Evolutionary conservation across 2,113 vertebrate species (phyloP).

Genomic region (Eulemur rufifrons): DNA sequence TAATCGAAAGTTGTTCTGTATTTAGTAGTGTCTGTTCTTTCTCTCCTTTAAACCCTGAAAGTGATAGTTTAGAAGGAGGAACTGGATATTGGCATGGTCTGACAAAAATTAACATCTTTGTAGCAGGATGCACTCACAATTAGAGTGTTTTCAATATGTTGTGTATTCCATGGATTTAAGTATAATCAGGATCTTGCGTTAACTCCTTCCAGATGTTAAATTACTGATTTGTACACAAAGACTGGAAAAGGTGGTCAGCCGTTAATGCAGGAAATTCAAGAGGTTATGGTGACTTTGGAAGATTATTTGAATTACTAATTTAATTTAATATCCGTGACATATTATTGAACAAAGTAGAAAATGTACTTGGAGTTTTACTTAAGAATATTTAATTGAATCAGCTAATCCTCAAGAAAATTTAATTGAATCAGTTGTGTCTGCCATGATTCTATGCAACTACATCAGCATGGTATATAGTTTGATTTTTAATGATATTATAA

Average conservation of each 20-base stretch:
- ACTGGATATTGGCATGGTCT: background rate
- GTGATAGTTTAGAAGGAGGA: background rate
- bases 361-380: background rate
- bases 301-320: conserved; percentile 17
- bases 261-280: conserved; percentile 10
- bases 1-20: background rate
- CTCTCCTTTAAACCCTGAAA: background rate
- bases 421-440: conserved; percentile 50
- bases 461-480: conserved; percentile 58
- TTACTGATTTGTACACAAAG: background rate
- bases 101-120: background rate
- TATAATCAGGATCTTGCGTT: background rate
- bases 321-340: background rate
- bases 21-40: conserved; percentile 31
- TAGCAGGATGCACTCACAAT: background rate
- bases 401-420: conserved; percentile 69
- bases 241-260: background rate
- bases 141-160: background rate
- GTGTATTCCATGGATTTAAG: background rate
- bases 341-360: background rate
- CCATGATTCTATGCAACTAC: conserved; percentile 45
- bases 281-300: background rate
- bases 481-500: conserved; percentile 57
- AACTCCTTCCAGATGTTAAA: background rate
- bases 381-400: conserved; percentile 57